A percentile compares a stretch with the other conserved stretches of the same genome.
phyloP scores from a whole-genome alignment of 2,797 vertebrate species.

The Ctenochaetus hawaiiensis region DNA sequence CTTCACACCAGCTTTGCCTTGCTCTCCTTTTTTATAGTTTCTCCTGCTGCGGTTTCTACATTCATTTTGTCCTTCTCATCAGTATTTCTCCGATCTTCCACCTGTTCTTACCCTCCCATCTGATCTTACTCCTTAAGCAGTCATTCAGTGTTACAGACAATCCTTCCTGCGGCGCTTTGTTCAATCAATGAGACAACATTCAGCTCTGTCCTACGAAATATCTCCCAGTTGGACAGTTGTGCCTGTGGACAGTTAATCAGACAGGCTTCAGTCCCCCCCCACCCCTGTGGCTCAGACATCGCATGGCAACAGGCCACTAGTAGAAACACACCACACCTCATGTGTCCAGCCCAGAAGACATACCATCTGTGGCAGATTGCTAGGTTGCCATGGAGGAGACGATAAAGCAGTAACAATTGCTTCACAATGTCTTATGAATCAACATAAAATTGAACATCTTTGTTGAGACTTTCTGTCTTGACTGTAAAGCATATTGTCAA shows the following conservation, averaged over 20 bases:
- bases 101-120: not conserved
- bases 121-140: conserved; percentile 3
- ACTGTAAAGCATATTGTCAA: conserved; percentile 19
- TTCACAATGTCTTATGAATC: conserved; percentile 19
- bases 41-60: conserved; percentile 1
- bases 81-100: not conserved
- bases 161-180: conserved; percentile 17
- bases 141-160: conserved; percentile 6
- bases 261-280: conserved; percentile 40
- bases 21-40: not conserved
- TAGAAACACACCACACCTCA: conserved; percentile 51
- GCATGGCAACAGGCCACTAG: conserved; percentile 59
- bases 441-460: conserved; percentile 11
- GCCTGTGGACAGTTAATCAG: conserved; percentile 49
- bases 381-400: conserved; percentile 24
- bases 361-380: conserved; percentile 66
- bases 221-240: conserved; percentile 39
- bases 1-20: conserved; percentile 9
- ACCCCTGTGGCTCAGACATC: conserved; percentile 35
- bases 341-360: conserved; percentile 64
- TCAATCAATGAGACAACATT: conserved; percentile 37
- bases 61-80: not conserved
- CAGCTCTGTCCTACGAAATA: conserved; percentile 15
- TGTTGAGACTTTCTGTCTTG: conserved; percentile 4
- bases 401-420: conserved; percentile 35